Conservation (phyloP, 2,888 invertebrate species). For the Pheosia tremula region DNA sequence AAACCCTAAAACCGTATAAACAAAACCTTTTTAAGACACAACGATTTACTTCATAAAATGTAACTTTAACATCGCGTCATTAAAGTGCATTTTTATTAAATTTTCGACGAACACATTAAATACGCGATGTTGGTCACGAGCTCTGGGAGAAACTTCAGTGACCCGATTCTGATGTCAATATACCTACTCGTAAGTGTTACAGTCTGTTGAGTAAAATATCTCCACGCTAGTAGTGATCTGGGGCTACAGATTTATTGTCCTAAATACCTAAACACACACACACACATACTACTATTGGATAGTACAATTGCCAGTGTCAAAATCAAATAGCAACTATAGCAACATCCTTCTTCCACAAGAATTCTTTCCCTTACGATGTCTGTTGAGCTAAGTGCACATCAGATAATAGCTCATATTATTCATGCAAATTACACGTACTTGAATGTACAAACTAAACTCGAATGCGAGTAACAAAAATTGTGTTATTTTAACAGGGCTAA, state of each 20-base stretch:
- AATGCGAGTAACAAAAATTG: too few relatives aligned
- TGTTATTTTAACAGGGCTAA: too few relatives aligned
- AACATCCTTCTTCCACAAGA: too few relatives aligned
- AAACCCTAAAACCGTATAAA: conserved; percentile 12
- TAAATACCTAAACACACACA: too few relatives aligned
- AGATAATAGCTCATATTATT: too few relatives aligned
- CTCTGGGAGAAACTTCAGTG: conserved; percentile 39
- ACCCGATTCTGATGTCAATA: conserved; percentile 28
- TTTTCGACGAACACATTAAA: conserved; percentile 7
- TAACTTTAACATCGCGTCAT: fast-evolving
- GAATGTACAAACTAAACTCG: too few relatives aligned
- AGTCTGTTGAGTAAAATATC: conserved; percentile 18
- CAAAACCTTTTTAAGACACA: not conserved
- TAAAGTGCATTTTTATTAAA: conserved; percentile 10
- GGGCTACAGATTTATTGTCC: not conserved
- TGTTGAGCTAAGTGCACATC: too few relatives aligned
- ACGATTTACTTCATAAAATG: not conserved
- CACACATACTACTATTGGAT: too few relatives aligned
- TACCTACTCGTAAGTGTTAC: conserved; percentile 21
- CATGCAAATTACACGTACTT: too few relatives aligned
- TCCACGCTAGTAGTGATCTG: conserved; percentile 11
- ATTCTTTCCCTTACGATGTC: too few relatives aligned
- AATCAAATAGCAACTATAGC: not conserved
- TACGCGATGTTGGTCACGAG: not conserved
- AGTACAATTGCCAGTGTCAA: not conserved